Evolutionary conservation across 2,888 invertebrate genomes (phyloP).

Genomic region (Eueremaeus valkanovi): DNA sequence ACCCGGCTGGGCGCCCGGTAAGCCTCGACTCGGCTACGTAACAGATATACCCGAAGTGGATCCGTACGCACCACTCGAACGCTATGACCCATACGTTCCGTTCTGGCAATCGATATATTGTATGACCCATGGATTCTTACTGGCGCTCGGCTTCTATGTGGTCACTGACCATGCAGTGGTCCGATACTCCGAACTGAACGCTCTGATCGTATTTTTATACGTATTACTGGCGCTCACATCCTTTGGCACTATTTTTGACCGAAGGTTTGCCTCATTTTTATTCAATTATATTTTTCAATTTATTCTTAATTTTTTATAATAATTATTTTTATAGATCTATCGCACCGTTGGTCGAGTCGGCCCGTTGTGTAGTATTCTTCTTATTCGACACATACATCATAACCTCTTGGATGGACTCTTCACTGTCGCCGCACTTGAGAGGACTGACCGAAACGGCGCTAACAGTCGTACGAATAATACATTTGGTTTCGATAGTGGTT

Average conservation of each 20-base stretch:
- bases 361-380: slow-evolving; percentile 39
- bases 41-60: slow-evolving; percentile 31
- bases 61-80: neutral
- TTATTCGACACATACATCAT: slow-evolving; percentile 37
- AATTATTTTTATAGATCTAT: slow-evolving; percentile 26
- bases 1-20: slow-evolving; percentile 77
- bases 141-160: slow-evolving; percentile 35
- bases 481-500: slow-evolving; percentile 22
- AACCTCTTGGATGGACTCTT: slow-evolving; percentile 31
- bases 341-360: slow-evolving; percentile 37
- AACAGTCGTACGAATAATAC: slow-evolving; percentile 29
- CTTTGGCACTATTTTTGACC: slow-evolving; percentile 37
- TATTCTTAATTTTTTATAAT: too few relatives aligned
- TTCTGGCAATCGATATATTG: slow-evolving; percentile 19
- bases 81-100: slow-evolving; percentile 30
- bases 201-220: slow-evolving; percentile 10
- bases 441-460: slow-evolving; percentile 18
- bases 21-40: slow-evolving; percentile 15
- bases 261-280: slow-evolving; percentile 9
- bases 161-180: slow-evolving; percentile 38
- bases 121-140: slow-evolving; percentile 17
- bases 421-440: slow-evolving; percentile 28
- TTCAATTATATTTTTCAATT: neutral
- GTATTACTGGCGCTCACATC: slow-evolving; percentile 34
- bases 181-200: slow-evolving; percentile 17